These are phyloP conservation scores for Macrobrachium rosenbergii DNA, from an alignment of 1,140 invertebrate genomes.

Conservation along the genomic window DNA sequence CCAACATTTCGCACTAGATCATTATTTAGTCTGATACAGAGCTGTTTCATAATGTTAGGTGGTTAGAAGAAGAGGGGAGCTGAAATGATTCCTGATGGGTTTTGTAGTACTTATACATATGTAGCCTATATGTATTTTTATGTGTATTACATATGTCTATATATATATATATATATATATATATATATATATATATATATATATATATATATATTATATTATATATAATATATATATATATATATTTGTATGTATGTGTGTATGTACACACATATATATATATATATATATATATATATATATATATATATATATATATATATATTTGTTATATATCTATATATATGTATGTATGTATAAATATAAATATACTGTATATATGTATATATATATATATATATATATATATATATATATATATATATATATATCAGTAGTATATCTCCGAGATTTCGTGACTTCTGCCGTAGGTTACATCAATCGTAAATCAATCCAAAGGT, in stretches of 20 bases:
- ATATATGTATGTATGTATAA: not conserved
- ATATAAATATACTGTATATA: too few species aligned
- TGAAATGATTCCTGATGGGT: too few species aligned
- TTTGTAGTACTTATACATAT: not conserved
- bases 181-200: conserved; percentile 14
- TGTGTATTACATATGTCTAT: not conserved
- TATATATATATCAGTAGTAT: too few species aligned
- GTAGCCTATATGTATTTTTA: not conserved
- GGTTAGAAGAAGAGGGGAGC: too few species aligned
- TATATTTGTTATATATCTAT: too few species aligned
- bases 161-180: not conserved
- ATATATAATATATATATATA: not conserved
- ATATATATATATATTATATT: not conserved
- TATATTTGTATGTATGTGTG: not conserved
- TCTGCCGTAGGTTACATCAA: too few species aligned
- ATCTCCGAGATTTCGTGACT: too few species aligned
- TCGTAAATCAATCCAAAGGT: not conserved
- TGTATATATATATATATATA: too few species aligned
- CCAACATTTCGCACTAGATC: too few species aligned
- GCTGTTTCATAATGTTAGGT: too few species aligned
- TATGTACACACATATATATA: conserved; percentile 1
- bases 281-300: conserved; percentile 11
- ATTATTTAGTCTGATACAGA: too few species aligned
- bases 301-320: conserved; percentile 18
- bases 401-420: too few species aligned